A percentile compares a stretch with the other conserved stretches of the same genome.
These are phyloP conservation scores for Temnopleurus reevesii DNA, from an alignment of 53 echinoderm and acorn worm species.

Conservation along the genomic window DNA sequence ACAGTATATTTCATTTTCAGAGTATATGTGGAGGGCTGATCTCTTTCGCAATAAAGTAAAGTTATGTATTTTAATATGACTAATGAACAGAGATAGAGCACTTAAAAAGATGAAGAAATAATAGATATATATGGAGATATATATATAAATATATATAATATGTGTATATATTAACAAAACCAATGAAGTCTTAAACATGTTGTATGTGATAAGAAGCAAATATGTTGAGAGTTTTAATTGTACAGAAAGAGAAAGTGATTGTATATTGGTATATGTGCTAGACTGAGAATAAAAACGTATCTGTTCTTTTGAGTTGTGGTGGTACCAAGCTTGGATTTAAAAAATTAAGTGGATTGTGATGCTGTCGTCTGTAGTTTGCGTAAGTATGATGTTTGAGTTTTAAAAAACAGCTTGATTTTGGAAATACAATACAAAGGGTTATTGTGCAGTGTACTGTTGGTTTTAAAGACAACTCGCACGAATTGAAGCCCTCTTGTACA, in stretches of 20 bases:
- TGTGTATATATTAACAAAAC: not conserved
- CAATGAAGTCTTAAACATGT: not conserved
- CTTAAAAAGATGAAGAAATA: not conserved
- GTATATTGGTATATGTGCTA: slow-evolving; percentile 8
- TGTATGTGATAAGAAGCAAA: too few species aligned
- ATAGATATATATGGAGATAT: not conserved
- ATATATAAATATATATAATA: not conserved
- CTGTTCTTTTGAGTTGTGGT: not conserved
- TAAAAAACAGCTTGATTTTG: too few species aligned
- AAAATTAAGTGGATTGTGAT: not conserved
- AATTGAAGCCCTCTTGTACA: too few species aligned
- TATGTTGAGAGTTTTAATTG: too few species aligned
- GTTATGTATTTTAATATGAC: not conserved
- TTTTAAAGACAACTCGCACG: too few species aligned
- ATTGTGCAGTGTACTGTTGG: too few species aligned
- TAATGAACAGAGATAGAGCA: not conserved
- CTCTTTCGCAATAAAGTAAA: not conserved
- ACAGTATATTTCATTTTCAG: not conserved
- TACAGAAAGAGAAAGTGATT: slow-evolving; percentile 23
- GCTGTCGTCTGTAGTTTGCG: not conserved
- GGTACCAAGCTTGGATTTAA: not conserved
- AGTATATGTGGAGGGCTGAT: not conserved
- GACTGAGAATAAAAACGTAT: not conserved
- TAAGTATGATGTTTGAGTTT: not conserved
- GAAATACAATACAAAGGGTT: too few species aligned